Percentiles rank a stretch among this genome's conserved stretches.
Evolutionary conservation across 2,113 vertebrate genomes (phyloP).

Genomic region (Lynx canadensis): DNA sequence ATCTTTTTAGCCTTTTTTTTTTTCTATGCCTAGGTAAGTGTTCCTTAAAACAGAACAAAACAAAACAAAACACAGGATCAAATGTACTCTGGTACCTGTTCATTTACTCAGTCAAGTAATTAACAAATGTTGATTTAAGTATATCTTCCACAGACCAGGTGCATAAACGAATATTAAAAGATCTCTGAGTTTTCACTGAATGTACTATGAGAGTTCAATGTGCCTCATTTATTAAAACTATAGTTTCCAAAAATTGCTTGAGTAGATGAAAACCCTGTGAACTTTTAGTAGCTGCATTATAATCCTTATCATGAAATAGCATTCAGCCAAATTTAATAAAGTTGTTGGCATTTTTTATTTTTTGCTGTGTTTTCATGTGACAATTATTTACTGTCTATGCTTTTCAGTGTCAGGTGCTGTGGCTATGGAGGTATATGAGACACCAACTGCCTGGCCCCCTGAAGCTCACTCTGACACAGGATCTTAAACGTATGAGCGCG

Average conservation of each 20-base stretch:
- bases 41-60: background rate
- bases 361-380: background rate
- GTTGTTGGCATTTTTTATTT: background rate
- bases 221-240: background rate
- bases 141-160: background rate
- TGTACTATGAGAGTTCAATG: background rate
- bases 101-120: background rate
- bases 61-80: background rate
- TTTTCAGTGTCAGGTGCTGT: background rate
- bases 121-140: constrained; percentile 9
- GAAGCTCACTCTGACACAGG: background rate
- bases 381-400: background rate
- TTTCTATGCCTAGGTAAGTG: background rate
- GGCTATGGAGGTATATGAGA: background rate
- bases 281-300: background rate
- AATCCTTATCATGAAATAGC: background rate
- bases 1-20: background rate
- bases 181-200: background rate
- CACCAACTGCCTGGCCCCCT: background rate
- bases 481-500: background rate
- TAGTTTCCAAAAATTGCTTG: background rate
- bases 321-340: background rate
- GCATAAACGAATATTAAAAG: background rate
- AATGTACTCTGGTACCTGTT: background rate
- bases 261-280: background rate